A percentile compares a stretch with the other conserved stretches of the same genome.
Evolutionary conservation across 1,140 invertebrate genomes (phyloP).

Genomic region (Nymphalis io): DNA sequence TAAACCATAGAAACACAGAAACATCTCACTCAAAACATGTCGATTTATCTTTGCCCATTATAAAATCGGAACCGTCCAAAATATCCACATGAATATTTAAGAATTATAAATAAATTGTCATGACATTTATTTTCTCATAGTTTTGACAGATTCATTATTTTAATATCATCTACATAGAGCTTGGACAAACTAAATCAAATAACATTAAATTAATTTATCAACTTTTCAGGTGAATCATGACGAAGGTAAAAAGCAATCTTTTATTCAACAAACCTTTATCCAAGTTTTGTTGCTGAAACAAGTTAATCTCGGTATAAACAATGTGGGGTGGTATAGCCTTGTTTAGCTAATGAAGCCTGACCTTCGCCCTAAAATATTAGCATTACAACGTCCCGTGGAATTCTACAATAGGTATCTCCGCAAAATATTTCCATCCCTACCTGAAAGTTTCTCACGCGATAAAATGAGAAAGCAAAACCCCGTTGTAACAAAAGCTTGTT

Average conservation of each 20-base stretch:
- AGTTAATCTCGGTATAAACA: conserved; percentile 28
- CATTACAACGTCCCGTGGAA: conserved; percentile 11
- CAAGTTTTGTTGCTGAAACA: conserved; percentile 21
- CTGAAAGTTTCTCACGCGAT: conserved; percentile 26
- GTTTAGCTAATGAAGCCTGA: conserved; percentile 31
- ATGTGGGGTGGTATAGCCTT: conserved; percentile 23
- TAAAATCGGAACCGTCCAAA: too few relatives aligned
- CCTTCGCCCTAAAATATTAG: conserved; percentile 32
- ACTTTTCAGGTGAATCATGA: conserved; percentile 16
- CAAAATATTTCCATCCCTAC: conserved; percentile 8
- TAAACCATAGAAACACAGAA: too few relatives aligned
- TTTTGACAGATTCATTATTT: too few relatives aligned
- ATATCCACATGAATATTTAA: too few relatives aligned
- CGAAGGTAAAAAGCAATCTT: conserved; percentile 23
- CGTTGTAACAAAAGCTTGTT: neutral
- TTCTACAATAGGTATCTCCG: conserved; percentile 8
- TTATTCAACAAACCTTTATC: conserved; percentile 26
- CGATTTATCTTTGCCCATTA: too few relatives aligned
- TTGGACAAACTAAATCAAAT: conserved; percentile 8
- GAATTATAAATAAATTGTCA: too few relatives aligned
- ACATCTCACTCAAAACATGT: too few relatives aligned
- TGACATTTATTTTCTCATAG: too few relatives aligned
- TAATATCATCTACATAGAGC: neutral
- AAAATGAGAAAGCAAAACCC: conserved; percentile 6
- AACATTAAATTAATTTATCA: conserved; percentile 25